These are phyloP conservation scores for Sthenelais limicola DNA, from an alignment of 2,888 invertebrate species.

Conservation along the genomic window DNA sequence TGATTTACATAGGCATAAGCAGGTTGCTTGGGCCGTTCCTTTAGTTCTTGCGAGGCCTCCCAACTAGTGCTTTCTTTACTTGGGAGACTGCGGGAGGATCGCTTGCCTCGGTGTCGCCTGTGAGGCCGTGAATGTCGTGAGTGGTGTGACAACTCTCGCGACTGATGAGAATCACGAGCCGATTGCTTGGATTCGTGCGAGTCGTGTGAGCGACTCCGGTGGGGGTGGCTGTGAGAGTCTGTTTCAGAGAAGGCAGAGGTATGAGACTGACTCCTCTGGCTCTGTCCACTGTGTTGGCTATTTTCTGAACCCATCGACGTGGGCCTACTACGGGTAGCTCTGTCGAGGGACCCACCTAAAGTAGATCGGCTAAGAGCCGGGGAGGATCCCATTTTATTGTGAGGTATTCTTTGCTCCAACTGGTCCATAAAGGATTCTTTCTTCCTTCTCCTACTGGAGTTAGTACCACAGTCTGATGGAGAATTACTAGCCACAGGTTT, in stretches of 20 bases:
- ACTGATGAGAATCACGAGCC: constrained; percentile 37
- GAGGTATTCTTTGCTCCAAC: constrained; percentile 48
- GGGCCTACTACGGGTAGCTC: constrained; percentile 20
- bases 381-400: constrained; percentile 38
- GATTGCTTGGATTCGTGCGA: constrained; percentile 17
- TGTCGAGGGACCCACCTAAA: constrained; percentile 38
- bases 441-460: constrained; percentile 36
- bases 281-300: constrained; percentile 18
- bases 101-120: constrained; percentile 55
- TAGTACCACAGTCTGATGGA: constrained; percentile 34
- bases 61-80: constrained; percentile 47
- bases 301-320: constrained; percentile 31
- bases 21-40: constrained; percentile 56
- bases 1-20: constrained; percentile 68
- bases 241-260: constrained; percentile 23
- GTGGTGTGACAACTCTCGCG: constrained; percentile 47
- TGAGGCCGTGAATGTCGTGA: constrained; percentile 55
- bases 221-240: constrained; percentile 24
- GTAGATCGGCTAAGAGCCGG: constrained; percentile 47
- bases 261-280: constrained; percentile 17
- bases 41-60: constrained; percentile 56
- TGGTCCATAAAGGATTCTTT: constrained; percentile 46
- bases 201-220: constrained; percentile 28
- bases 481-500: not conserved
- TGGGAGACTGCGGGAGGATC: constrained; percentile 54